Conservation (phyloP, 2,113 vertebrate genomes). For the Seriola rivoliana region DNA sequence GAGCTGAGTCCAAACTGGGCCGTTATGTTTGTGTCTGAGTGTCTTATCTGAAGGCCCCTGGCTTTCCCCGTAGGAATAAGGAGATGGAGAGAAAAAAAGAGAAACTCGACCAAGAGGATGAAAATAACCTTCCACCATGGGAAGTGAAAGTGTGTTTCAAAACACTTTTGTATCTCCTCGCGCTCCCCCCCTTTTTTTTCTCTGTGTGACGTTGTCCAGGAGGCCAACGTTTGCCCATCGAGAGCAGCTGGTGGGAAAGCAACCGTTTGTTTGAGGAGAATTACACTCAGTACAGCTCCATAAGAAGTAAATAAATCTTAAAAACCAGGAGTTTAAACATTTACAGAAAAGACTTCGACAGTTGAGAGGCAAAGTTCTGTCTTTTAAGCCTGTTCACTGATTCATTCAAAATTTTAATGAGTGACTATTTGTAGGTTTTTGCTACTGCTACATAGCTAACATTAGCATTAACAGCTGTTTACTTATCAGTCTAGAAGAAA, state of each 20-base stretch:
- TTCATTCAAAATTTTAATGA: neutral
- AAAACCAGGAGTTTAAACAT: neutral
- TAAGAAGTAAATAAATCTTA: neutral
- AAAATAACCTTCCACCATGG: conserved; percentile 79
- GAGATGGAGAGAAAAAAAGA: conserved; percentile 9
- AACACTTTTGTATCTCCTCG: conserved; percentile 70
- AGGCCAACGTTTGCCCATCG: conserved; percentile 28
- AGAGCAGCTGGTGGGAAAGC: conserved; percentile 29
- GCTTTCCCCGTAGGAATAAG: conserved; percentile 63
- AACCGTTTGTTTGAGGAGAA: conserved; percentile 1
- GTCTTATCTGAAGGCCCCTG: conserved; percentile 35
- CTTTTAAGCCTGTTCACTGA: neutral
- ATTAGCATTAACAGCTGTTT: too few species aligned
- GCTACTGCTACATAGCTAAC: too few species aligned
- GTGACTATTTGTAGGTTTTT: too few species aligned
- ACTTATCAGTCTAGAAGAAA: too few species aligned
- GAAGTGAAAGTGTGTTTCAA: conserved; percentile 87
- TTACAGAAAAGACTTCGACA: too few species aligned
- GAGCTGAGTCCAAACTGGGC: conserved; percentile 14
- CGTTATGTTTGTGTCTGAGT: conserved; percentile 50
- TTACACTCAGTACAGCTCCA: neutral
- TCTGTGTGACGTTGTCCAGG: conserved; percentile 37
- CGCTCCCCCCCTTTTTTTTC: conserved; percentile 54
- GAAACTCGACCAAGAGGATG: conserved; percentile 52
- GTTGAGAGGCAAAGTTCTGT: neutral